A percentile compares a stretch with the other conserved stretches of the same genome.
Evolutionary conservation across 2,113 vertebrate species (phyloP).

Genomic region (Halcyon senegalensis): DNA sequence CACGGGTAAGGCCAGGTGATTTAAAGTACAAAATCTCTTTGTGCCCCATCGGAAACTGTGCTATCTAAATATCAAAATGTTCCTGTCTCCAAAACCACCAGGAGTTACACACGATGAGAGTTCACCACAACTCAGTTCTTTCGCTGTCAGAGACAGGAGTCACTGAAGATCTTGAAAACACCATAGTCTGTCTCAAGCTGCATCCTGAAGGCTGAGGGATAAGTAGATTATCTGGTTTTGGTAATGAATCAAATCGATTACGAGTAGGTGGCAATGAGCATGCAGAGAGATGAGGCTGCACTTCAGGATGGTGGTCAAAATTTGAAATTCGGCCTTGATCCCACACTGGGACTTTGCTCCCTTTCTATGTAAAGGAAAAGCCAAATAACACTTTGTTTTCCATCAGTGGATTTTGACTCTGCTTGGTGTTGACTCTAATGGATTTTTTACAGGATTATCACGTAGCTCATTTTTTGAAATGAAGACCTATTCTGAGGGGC

Average conservation of each 20-base stretch:
- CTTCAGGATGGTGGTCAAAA: neutral
- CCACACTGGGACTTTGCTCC: neutral
- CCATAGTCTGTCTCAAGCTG: neutral
- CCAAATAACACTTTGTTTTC: neutral
- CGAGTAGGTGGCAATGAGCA: neutral
- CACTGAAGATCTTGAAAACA: neutral
- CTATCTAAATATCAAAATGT: neutral
- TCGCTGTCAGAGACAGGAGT: neutral
- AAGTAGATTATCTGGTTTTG: neutral
- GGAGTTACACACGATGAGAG: neutral
- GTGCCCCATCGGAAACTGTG: neutral
- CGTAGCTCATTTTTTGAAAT: neutral
- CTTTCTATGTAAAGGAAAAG: neutral
- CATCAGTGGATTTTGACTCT: neutral
- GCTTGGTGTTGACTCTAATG: neutral
- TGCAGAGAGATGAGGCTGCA: neutral
- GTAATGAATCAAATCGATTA: neutral
- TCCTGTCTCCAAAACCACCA: neutral
- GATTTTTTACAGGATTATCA: neutral
- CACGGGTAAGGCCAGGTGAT: neutral
- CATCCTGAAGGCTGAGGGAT: neutral
- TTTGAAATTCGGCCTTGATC: neutral
- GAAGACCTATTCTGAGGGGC: neutral
- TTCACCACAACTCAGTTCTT: neutral
- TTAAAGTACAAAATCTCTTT: neutral